Evolutionary conservation across 2,888 invertebrate species (phyloP).

Genomic region (Dione juno): DNA sequence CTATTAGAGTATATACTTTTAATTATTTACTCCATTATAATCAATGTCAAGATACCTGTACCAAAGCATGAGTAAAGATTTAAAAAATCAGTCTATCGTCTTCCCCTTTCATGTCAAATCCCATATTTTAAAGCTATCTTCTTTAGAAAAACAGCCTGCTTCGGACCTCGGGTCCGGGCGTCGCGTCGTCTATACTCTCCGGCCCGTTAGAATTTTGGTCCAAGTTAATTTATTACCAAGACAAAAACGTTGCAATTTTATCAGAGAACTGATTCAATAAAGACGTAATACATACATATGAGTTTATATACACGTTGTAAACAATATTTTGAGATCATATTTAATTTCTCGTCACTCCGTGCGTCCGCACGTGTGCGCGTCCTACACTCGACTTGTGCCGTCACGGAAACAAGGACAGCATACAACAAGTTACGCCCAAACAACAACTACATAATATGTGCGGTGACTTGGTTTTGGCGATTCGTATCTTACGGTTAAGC

Average conservation of each 20-base stretch:
- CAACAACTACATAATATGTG: too few species aligned
- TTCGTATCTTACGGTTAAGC: too few species aligned
- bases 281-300: constrained; percentile 50
- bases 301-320: constrained; percentile 68
- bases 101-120: constrained; percentile 69
- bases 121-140: constrained; percentile 77
- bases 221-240: constrained; percentile 55
- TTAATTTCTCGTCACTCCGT: constrained; percentile 58
- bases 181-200: constrained; percentile 57
- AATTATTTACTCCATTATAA: constrained; percentile 55
- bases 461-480: too few species aligned
- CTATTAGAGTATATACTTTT: constrained; percentile 47
- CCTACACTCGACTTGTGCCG: constrained; percentile 2
- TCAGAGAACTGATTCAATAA: constrained; percentile 28
- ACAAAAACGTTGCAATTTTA: constrained; percentile 34
- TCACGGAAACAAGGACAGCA: not conserved
- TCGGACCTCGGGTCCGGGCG: constrained; percentile 49
- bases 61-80: constrained; percentile 75
- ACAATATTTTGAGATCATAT: constrained; percentile 79
- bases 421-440: not conserved
- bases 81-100: constrained; percentile 79
- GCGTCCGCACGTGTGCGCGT: too few species aligned
- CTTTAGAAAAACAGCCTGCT: constrained; percentile 67
- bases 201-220: constrained; percentile 70
- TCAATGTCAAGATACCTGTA: constrained; percentile 76